These are phyloP conservation scores for Nipponia nippon DNA, from an alignment of 2,113 vertebrate species.

Conservation along the genomic window DNA sequence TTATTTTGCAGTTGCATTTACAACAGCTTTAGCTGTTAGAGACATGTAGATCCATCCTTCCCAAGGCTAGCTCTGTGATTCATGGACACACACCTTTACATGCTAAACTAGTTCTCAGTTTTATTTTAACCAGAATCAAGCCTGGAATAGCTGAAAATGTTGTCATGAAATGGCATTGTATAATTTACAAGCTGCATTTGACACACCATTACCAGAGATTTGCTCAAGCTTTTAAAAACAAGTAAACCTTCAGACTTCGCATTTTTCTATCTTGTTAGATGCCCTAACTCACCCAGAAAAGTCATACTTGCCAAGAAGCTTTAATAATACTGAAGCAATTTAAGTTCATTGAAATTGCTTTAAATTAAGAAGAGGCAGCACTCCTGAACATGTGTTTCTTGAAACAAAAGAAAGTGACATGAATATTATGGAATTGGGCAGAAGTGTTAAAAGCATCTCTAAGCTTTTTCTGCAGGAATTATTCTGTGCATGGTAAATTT, in stretches of 20 bases:
- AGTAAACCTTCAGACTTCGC: not conserved
- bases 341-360: not conserved
- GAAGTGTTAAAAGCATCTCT: not conserved
- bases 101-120: not conserved
- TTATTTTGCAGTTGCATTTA: not conserved
- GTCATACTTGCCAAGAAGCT: not conserved
- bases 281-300: not conserved
- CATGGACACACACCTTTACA: not conserved
- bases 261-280: not conserved
- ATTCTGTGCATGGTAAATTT: not conserved
- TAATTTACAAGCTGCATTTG: not conserved
- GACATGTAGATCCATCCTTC: not conserved
- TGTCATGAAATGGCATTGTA: not conserved
- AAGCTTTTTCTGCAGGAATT: not conserved
- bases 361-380: not conserved
- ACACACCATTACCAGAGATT: not conserved
- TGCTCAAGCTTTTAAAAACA: constrained; percentile 13
- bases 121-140: not conserved
- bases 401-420: not conserved
- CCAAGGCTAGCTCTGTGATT: not conserved
- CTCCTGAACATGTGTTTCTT: not conserved
- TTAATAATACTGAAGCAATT: not conserved
- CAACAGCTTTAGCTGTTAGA: not conserved
- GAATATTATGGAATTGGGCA: not conserved
- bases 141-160: not conserved